Base-by-base conservation (phyloP, 2,113 vertebrate species). In the Urocynchramus pylzowi region DNA sequence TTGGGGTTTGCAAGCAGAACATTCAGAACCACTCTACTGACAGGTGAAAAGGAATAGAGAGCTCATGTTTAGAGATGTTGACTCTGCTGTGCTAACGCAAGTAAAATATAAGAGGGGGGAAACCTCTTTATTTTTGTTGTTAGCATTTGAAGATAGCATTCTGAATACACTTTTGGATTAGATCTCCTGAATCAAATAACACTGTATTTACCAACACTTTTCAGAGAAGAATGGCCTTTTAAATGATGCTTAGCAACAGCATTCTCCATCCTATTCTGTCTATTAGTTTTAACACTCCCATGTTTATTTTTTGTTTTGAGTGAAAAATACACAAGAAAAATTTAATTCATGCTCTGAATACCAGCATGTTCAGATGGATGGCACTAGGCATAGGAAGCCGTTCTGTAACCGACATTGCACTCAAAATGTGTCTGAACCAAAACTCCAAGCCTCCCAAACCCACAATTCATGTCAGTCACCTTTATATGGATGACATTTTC, bases 181-280 rank as follows among this genome's bases (percentile, higher is more conserved):
- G 52, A 88, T 92, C 89, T 88, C 61, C 59, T n/a, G 80, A 87
- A 73, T 87, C 88, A 92, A 85, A 87, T 18, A 92, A 60, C 10
- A 4, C 17, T 56, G 44, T 87, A 95, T 90, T 94, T 96, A 81
- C 79, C 84, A 93, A 81, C 85, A 81, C 8, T 89, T 93, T 85
- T 84, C 16, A 18, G 45, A 88, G 53, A 94, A 95, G 56, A 96
- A 91, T 3, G 10, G 92, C 37, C 78, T 93, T 94, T 95, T 88
- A 95, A 96, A 64, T 49, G 69, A 94, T 63, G 73, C 93, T 91
- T 95, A 95, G 89, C 89, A 97, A 90, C 82, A 74, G 2, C 31
- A 83, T 76, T 41, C n/a, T 80, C 70, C 47, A 53, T 85, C 91
- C 84, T 76, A 30, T 39, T 87, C 42, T 75, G 42, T 82, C 35